Percentiles rank a stretch among this genome's conserved stretches.
Conservation (phyloP, 2,113 vertebrate genomes). For the Ceyx margarethae region DNA sequence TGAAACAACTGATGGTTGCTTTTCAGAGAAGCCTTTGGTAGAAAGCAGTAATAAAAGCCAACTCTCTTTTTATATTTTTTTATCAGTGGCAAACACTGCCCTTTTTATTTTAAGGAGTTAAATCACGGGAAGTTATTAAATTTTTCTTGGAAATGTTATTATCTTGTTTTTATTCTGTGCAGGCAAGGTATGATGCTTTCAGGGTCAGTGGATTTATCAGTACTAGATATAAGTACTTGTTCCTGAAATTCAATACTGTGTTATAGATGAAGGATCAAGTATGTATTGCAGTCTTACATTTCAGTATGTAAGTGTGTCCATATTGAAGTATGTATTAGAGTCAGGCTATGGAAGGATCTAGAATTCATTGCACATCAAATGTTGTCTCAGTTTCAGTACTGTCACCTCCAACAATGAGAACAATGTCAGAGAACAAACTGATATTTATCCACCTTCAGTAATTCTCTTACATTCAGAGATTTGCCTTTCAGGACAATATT, state of each 20-base stretch:
- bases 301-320: not conserved
- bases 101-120: not conserved
- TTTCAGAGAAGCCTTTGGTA: not conserved
- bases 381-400: not conserved
- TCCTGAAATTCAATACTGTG: not conserved
- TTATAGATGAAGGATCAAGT: not conserved
- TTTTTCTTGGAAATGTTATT: not conserved
- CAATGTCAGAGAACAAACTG: not conserved
- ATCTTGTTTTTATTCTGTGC: not conserved
- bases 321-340: not conserved
- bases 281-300: not conserved
- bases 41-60: not conserved
- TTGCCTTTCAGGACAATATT: not conserved
- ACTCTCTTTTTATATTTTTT: not conserved
- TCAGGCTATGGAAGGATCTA: not conserved
- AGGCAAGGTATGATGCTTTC: not conserved
- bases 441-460: not conserved
- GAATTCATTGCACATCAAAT: not conserved
- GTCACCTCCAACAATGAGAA: not conserved
- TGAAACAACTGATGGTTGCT: not conserved
- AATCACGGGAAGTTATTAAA: not conserved
- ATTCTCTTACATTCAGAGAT: not conserved
- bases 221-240: not conserved
- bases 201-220: not conserved
- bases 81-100: not conserved